phyloP scores from a whole-genome alignment of 2,113 vertebrate species.

The Cyprinodon tularosa region DNA sequence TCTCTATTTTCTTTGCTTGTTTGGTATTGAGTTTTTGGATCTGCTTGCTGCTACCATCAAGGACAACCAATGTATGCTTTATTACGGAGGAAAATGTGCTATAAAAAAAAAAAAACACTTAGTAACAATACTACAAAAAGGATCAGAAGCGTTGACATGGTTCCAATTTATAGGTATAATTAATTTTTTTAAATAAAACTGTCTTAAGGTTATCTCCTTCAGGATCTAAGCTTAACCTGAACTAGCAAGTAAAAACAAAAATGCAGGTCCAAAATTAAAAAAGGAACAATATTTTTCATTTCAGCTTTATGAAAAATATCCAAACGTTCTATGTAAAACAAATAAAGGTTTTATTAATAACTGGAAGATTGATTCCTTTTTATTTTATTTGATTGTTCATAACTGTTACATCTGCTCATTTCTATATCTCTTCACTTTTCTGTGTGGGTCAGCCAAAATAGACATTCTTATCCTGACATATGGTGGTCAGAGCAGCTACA shows the following conservation, averaged over 20 bases:
- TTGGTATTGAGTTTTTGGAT: constrained; percentile 1
- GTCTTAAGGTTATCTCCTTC: background rate
- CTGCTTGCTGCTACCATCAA: constrained; percentile 20
- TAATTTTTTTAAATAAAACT: background rate
- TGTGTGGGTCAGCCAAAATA: no score
- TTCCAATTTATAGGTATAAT: background rate
- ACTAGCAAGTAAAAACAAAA: no score
- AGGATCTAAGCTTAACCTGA: background rate
- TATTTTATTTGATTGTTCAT: no score
- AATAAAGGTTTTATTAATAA: no score
- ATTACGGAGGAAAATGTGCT: constrained; percentile 5
- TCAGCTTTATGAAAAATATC: background rate
- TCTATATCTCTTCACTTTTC: no score
- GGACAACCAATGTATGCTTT: constrained; percentile 4
- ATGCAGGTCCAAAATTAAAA: no score
- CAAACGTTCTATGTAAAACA: background rate
- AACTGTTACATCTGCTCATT: no score
- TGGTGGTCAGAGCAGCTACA: no score
- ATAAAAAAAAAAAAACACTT: constrained; percentile 13
- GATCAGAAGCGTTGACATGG: background rate
- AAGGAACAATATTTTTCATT: no score
- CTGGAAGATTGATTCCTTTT: no score
- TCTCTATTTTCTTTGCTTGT: constrained; percentile 16
- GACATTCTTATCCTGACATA: no score
- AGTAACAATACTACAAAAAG: constrained; percentile 7